phyloP scores from a whole-genome alignment of 1,140 invertebrate genomes.

The Pogonognathellus flavescens region DNA sequence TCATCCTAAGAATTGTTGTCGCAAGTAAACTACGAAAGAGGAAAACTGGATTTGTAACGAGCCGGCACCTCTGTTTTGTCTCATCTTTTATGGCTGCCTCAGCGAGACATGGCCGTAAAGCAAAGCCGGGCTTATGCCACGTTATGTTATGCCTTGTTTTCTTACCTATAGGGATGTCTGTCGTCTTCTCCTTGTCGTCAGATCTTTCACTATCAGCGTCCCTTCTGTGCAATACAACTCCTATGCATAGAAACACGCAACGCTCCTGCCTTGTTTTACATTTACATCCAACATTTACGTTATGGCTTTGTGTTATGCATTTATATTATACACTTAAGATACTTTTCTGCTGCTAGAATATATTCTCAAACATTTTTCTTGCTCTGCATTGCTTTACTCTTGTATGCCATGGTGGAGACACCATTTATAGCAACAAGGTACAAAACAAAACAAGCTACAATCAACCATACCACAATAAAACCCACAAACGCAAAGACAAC shows the following conservation, averaged over 20 bases:
- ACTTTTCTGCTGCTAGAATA: neutral
- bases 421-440: conserved; percentile 4
- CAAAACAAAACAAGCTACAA: neutral
- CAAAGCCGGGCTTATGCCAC: conserved; percentile 18
- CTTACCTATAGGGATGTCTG: too few species aligned
- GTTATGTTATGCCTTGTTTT: neutral
- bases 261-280: neutral
- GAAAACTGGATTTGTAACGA: conserved; percentile 53
- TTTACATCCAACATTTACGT: conserved; percentile 3
- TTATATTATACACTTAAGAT: neutral
- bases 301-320: neutral
- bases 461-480: too few species aligned
- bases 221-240: neutral
- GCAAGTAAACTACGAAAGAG: conserved; percentile 19
- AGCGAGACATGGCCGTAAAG: conserved; percentile 46
- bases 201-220: too few species aligned
- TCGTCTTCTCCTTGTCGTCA: neutral
- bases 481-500: too few species aligned
- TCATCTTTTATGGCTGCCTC: conserved; percentile 51
- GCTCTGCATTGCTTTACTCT: neutral
- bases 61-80: conserved; percentile 48
- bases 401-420: neutral
- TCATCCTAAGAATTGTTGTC: conserved; percentile 14
- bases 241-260: neutral
- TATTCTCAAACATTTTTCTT: neutral